A percentile compares a stretch with the other conserved stretches of the same genome.
Conservation (phyloP, 2,797 vertebrate species). For the Intellagama lesueurii region DNA sequence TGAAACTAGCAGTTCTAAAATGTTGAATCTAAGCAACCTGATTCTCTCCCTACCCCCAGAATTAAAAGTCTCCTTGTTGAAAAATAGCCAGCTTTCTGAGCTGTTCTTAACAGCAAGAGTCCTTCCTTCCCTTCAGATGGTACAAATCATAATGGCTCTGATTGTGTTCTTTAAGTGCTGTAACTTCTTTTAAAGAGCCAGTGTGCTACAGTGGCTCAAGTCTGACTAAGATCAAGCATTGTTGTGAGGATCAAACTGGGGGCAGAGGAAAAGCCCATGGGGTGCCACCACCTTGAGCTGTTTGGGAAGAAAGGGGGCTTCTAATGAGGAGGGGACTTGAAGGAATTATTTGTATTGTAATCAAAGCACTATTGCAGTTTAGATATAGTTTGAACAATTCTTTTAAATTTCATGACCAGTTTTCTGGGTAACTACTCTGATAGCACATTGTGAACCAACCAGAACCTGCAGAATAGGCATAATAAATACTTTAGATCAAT, state of each 20-base stretch:
- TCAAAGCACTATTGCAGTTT: not conserved
- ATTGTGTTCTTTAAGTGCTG: no score
- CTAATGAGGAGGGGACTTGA: constrained; percentile 21
- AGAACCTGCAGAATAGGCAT: not conserved
- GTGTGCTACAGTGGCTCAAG: not conserved
- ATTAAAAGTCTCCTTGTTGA: constrained; percentile 2
- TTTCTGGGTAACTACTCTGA: not conserved
- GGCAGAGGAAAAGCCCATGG: not conserved
- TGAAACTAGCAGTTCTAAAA: not conserved
- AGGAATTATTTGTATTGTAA: constrained; percentile 39
- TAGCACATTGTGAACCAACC: not conserved
- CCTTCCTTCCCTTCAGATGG: not conserved
- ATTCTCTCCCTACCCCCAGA: rapidly evolving
- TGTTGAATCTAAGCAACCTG: constrained; percentile 21
- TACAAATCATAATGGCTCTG: no score
- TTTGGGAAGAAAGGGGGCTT: not conserved
- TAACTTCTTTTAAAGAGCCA: not conserved
- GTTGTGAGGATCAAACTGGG: not conserved
- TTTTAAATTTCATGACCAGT: not conserved
- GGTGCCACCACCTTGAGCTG: not conserved
- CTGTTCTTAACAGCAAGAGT: constrained; percentile 41
- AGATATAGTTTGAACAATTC: constrained; percentile 1
- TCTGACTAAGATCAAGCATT: not conserved
- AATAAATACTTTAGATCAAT: not conserved
- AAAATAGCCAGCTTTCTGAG: constrained; percentile 36